Base-by-base conservation (phyloP, 2,113 vertebrate species). In the Agapornis roseicollis region DNA sequence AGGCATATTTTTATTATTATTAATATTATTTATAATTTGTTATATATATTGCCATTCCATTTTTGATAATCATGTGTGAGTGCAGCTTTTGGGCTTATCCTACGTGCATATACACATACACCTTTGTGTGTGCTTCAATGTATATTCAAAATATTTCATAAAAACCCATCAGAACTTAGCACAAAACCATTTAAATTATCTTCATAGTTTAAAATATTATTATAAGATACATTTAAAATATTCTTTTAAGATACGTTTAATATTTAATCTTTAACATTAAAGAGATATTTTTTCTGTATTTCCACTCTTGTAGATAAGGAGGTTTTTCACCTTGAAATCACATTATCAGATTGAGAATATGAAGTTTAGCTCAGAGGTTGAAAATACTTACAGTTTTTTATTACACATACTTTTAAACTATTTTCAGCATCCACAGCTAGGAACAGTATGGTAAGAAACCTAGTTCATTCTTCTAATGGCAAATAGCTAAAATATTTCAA, bases 251-350 rank as follows among this genome's bases (percentile, higher is more conserved):
- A 33, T 6, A 4, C 2, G 18, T 56, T 56, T 44, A 18, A 52
- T 10, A 11, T 58, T 65, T 56, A 60, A 42, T 47, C 10, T 3
- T 29, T 63, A 71, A 58, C 2, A 25, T 79, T 47, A 74, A 42
- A 44, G 2, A 52, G 2, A 16, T 20, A 8, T 35, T 18, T 66
- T 61, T 44, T n/a, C 17, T 1, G 0, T 53, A 5, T 1, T 73
- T 66, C 5, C 23, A n/a, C 11, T 68, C 2, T 7, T 27, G 12
- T 13, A 6, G 13, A 80, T 56, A 2, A 46, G 2, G 9, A 68
- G 8, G 4, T 55, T 86, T 72, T 53, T 61, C 6, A 27, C 22
- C 74, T 74, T 85, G 10, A 8, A 65, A 65, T 65, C 29, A 35
- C 9, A 33, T 33, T 55, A 53, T 60, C 13, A 50, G 15, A 50